A percentile compares a stretch with the other conserved stretches of the same genome.
phyloP scores from a whole-genome alignment of 2,113 vertebrate species.

The Nothobranchius kuhntae region DNA sequence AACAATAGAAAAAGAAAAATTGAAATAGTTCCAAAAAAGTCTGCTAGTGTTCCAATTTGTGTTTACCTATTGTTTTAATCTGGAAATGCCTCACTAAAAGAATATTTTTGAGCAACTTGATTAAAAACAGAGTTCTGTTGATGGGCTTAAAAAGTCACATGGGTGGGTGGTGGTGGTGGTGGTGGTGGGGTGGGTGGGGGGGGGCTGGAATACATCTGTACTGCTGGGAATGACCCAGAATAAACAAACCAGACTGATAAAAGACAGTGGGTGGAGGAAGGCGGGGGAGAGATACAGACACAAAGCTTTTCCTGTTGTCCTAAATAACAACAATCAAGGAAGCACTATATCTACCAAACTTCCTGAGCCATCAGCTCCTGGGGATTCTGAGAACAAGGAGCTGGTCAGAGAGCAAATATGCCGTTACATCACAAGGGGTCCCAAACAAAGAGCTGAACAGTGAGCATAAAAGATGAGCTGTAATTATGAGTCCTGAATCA shows the following conservation, averaged over 20 bases:
- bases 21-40: not conserved
- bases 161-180: no score
- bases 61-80: no score
- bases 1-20: not conserved
- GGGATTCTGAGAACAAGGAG: constrained; percentile 40
- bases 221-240: constrained; percentile 59
- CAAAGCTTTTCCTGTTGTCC: constrained; percentile 68
- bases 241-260: constrained; percentile 54
- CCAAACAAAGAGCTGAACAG: not conserved
- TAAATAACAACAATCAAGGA: constrained; percentile 68
- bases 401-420: constrained; percentile 30
- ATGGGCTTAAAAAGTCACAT: constrained; percentile 30
- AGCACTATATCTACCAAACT: constrained; percentile 55
- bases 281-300: constrained; percentile 57
- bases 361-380: constrained; percentile 61
- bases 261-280: constrained; percentile 21
- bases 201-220: constrained; percentile 55
- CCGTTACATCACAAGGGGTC: constrained; percentile 13
- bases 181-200: constrained; percentile 1
- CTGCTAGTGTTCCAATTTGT: no score
- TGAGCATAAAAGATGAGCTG: not conserved
- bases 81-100: not conserved
- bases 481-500: not conserved
- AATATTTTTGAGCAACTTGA: not conserved
- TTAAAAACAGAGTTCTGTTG: not conserved